A percentile compares a stretch with the other conserved stretches of the same genome.
Evolutionary conservation across 2,113 vertebrate genomes (phyloP).

Genomic region (Pyxicephalus adspersus): DNA sequence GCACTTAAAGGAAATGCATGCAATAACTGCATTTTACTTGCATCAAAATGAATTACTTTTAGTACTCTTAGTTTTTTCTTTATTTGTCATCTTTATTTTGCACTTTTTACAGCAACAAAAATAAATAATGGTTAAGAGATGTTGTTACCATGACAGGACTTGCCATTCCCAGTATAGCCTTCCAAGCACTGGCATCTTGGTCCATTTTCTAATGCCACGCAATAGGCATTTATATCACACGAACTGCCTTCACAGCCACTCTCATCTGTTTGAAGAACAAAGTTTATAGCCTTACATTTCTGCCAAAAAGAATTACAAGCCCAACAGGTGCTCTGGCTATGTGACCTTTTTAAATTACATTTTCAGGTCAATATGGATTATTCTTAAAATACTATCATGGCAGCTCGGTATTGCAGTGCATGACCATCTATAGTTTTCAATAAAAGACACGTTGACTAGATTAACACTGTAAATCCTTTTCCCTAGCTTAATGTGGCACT

Average conservation of each 20-base stretch:
- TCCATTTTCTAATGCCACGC: conserved; percentile 69
- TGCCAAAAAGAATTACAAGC: conserved; percentile 35
- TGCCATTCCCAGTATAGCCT: conserved; percentile 81
- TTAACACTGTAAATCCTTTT: conserved; percentile 23
- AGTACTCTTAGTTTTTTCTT: no score
- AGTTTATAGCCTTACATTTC: conserved; percentile 35
- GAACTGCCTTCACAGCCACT: conserved; percentile 73
- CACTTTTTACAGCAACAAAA: neutral
- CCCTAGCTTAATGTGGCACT: neutral
- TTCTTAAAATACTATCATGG: conserved; percentile 34
- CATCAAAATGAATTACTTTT: no score
- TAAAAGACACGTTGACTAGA: conserved; percentile 1
- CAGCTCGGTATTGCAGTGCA: conserved; percentile 12
- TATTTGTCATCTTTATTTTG: neutral
- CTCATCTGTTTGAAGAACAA: conserved; percentile 71
- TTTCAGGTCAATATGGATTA: conserved; percentile 43
- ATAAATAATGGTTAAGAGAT: neutral
- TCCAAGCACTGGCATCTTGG: conserved; percentile 77
- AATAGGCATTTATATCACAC: conserved; percentile 78
- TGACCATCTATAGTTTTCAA: conserved; percentile 22
- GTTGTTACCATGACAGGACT: conserved; percentile 77
- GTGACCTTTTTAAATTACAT: conserved; percentile 39
- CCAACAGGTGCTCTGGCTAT: conserved; percentile 35
- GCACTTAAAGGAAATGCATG: neutral
- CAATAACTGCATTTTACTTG: neutral